These are phyloP conservation scores for Dysidea cf. avara DNA, from an alignment of 37 sponge, comb jelly and placozoan species.

Conservation along the genomic window DNA sequence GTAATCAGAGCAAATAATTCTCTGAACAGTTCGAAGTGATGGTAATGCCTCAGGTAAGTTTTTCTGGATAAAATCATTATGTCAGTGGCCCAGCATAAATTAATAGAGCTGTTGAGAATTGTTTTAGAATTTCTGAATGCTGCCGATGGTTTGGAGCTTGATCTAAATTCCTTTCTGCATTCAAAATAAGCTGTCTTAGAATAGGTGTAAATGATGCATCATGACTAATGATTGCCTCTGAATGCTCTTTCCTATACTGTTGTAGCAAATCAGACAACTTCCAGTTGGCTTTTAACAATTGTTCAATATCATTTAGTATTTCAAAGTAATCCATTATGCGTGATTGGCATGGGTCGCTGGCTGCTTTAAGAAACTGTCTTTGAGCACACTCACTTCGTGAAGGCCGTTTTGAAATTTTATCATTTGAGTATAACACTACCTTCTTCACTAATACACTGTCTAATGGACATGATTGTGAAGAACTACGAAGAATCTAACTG, in stretches of 20 bases:
- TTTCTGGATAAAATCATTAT: conserved; percentile 8
- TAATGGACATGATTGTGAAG: no score
- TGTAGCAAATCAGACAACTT: background rate
- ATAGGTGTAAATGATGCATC: no score
- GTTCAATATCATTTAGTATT: background rate
- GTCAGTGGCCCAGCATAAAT: conserved; percentile 30
- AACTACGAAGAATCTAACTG: no score
- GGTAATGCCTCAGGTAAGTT: conserved; percentile 21
- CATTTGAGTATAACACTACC: no score
- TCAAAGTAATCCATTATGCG: background rate
- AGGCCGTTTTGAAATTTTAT: no score
- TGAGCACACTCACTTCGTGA: no score
- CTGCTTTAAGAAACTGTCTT: no score
- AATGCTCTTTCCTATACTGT: no score
- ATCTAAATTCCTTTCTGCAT: conserved; percentile 13
- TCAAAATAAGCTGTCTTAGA: conserved; percentile 15
- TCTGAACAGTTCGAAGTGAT: conserved; percentile 21
- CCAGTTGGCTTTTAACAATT: background rate
- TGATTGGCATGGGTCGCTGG: no score
- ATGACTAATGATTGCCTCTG: no score
- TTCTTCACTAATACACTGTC: no score
- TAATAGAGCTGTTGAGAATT: conserved; percentile 25
- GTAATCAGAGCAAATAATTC: conserved; percentile 5
- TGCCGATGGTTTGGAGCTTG: conserved; percentile 5
- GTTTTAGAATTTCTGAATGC: conserved; percentile 8